A percentile compares a stretch with the other conserved stretches of the same genome.
Evolutionary conservation across 2,888 invertebrate species (phyloP).

Genomic region (Hybos culiciformis): DNA sequence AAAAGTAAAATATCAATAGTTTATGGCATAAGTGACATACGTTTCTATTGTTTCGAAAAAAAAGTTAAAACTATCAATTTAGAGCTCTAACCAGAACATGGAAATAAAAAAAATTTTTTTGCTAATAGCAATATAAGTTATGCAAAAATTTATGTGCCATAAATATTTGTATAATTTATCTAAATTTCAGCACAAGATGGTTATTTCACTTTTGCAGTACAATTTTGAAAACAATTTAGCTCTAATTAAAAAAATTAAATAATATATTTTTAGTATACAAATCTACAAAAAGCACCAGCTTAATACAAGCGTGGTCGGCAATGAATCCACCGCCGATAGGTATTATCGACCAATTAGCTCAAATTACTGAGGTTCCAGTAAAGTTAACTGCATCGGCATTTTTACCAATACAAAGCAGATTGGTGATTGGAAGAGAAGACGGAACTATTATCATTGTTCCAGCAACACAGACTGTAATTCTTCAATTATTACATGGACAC

Average conservation of each 20-base stretch:
- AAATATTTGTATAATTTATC: no score
- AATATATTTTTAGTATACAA: constrained; percentile 50
- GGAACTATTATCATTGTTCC: constrained; percentile 93
- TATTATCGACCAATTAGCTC: constrained; percentile 76
- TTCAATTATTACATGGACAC: constrained; percentile 81
- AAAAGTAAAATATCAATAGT: constrained; percentile 35
- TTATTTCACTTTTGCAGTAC: constrained; percentile 33
- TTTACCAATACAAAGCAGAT: constrained; percentile 78
- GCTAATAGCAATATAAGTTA: no score
- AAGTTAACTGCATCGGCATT: constrained; percentile 90
- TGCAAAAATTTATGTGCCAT: no score
- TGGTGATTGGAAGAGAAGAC: constrained; percentile 90
- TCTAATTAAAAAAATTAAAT: no score
- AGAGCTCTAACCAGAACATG: no score
- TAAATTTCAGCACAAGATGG: constrained; percentile 37
- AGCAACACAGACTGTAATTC: constrained; percentile 87
- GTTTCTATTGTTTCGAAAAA: no score
- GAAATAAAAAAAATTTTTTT: no score
- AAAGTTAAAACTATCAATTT: no score
- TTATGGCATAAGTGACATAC: no score
- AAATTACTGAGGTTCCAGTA: constrained; percentile 55
- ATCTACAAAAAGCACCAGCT: constrained; percentile 66
- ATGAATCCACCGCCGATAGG: constrained; percentile 83
- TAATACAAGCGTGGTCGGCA: constrained; percentile 75
- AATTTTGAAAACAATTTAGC: no score